These are phyloP conservation scores for Proteles cristata DNA, from an alignment of 2,113 vertebrate genomes.

Conservation along the genomic window DNA sequence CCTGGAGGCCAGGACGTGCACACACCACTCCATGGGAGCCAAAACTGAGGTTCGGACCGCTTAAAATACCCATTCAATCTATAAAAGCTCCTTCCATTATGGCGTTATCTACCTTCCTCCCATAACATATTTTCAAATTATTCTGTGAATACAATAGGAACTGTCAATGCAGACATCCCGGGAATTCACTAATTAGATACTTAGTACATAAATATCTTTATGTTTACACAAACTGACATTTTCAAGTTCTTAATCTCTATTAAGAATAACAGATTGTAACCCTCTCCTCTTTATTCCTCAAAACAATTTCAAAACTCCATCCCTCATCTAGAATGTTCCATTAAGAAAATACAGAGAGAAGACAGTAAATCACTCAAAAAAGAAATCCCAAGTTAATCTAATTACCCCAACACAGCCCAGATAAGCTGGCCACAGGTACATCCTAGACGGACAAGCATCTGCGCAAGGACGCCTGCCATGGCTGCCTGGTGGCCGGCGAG, in stretches of 20 bases:
- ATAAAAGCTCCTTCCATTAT: neutral
- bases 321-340: neutral
- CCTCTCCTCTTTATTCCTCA: neutral
- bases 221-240: slow-evolving; percentile 46
- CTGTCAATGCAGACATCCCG: neutral
- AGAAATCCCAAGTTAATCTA: neutral
- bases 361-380: neutral
- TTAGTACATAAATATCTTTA: slow-evolving; percentile 17
- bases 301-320: slow-evolving; percentile 47
- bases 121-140: neutral
- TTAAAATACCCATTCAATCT: neutral
- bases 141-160: neutral
- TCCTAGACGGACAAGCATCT: too few species aligned
- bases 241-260: slow-evolving; percentile 46
- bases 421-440: neutral
- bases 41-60: neutral
- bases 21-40: neutral
- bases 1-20: fast-evolving
- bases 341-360: neutral
- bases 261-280: slow-evolving; percentile 22
- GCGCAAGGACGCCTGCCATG: fast-evolving
- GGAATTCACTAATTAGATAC: slow-evolving; percentile 47
- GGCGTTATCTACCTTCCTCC: neutral
- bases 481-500: neutral
- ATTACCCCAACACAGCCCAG: neutral